These are phyloP conservation scores for Prietella phreatophila DNA, from an alignment of 2,113 vertebrate species.

Conservation along the genomic window DNA sequence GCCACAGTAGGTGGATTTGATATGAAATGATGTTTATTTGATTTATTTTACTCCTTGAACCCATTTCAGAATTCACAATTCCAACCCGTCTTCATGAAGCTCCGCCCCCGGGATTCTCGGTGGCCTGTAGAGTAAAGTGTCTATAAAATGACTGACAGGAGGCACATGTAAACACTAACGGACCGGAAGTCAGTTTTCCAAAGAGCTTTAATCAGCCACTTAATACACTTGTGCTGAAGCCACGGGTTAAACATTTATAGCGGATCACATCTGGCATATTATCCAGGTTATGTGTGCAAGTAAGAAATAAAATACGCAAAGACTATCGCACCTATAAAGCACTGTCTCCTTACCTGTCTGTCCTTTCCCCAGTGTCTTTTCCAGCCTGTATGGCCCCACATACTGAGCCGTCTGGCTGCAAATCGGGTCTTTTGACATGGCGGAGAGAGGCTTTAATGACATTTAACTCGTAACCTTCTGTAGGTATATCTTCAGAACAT, in stretches of 20 bases:
- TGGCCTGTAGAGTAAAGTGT: neutral
- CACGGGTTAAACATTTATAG: no score
- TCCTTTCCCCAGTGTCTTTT: slow-evolving; percentile 78
- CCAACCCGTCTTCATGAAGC: neutral
- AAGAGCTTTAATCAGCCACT: neutral
- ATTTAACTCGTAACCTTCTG: neutral
- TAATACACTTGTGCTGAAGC: neutral
- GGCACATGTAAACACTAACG: neutral
- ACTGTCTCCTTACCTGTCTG: slow-evolving; percentile 71
- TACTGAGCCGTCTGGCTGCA: slow-evolving; percentile 77
- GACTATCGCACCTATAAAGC: neutral
- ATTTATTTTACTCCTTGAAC: neutral
- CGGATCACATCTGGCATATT: neutral
- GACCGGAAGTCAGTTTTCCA: neutral
- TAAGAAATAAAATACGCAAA: neutral
- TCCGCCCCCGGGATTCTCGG: no score
- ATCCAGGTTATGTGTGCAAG: neutral
- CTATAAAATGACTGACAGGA: neutral
- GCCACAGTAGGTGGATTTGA: neutral
- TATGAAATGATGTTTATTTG: neutral
- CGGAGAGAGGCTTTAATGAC: slow-evolving; percentile 48
- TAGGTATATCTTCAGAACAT: neutral
- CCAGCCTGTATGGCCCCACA: slow-evolving; percentile 78
- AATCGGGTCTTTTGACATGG: slow-evolving; percentile 78
- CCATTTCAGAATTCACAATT: neutral